phyloP scores from a whole-genome alignment of 2,797 vertebrate species.

The Microchirus variegatus region DNA sequence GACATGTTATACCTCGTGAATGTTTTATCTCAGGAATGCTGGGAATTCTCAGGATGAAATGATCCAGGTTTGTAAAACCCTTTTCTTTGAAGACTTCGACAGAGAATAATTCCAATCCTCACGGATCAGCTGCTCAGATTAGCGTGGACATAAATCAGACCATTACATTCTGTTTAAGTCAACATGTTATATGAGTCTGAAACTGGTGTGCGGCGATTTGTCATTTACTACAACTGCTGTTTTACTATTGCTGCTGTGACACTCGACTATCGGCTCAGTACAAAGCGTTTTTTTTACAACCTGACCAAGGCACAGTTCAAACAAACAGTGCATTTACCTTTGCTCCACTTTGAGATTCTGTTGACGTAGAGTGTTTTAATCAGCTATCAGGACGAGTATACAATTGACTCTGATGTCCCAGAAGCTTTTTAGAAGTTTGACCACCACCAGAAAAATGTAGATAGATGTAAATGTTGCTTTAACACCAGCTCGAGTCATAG shows the following conservation, averaged over 20 bases:
- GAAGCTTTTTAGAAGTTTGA: too few relatives aligned
- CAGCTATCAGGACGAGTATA: neutral
- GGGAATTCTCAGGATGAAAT: neutral
- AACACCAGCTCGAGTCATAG: too few relatives aligned
- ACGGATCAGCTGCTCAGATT: neutral
- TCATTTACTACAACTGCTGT: neutral
- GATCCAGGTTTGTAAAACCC: too few relatives aligned
- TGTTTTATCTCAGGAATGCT: neutral
- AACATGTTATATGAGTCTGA: neutral
- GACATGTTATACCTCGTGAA: too few relatives aligned
- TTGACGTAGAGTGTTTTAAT: slow-evolving; percentile 19
- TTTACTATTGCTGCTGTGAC: neutral
- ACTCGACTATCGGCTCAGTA: neutral
- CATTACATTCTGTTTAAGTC: too few relatives aligned
- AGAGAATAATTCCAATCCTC: too few relatives aligned
- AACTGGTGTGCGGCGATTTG: neutral
- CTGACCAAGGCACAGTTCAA: slow-evolving; percentile 9
- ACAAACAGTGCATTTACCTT: slow-evolving; percentile 38
- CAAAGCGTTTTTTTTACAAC: neutral
- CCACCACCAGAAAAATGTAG: too few relatives aligned
- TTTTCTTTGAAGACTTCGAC: too few relatives aligned
- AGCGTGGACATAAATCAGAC: neutral
- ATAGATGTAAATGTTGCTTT: too few relatives aligned
- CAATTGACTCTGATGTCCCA: too few relatives aligned
- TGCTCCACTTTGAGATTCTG: slow-evolving; percentile 21